Base-by-base conservation (phyloP, 2,113 vertebrate genomes). In the Helogale parvula region DNA sequence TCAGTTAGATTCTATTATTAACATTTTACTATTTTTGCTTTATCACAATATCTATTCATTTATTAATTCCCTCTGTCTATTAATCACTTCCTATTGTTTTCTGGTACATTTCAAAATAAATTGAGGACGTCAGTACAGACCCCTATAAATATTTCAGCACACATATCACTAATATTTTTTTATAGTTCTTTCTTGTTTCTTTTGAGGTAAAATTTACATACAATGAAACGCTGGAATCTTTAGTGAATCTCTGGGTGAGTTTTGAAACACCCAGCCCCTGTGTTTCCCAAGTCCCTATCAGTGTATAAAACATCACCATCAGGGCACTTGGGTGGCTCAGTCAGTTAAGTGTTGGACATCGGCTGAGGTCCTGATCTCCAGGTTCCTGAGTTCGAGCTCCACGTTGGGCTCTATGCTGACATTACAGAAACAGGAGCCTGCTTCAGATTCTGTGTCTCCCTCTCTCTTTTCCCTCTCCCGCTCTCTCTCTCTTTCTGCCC, bases 11-110 rank as follows among this genome's bases (percentile, higher is more conserved):
- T 72, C 41, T 79, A n/a, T 47, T 45, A n/a, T 68, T 93, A 68
- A 80, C 21, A 68, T 80, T 87, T 93, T 91, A 74, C 80, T 92
- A 16, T 88, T 95, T n/a, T 95, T 90, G 33, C 33, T 82, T 91
- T 74, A 25, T 88, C 57, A 47, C 4, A 33, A 47, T 63, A 68
- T 52, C 6, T 82, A 16, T 50, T 85, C n/a, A 63, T 45, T 33
- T 95, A 31, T 86, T 94, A 47, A 94, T 96, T 95, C 60, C 23
- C 15, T 77, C 10, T 83, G 25, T 76, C 57, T 31, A 91, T 52
- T 25, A 29, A 92, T 76, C 33, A 86, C 16, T 72, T 16, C 35
- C 47, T 95, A 35, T 79, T 95, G 57, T 54, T 54, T 54, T 96
- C 47, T 50, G 81, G 74, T 69, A 81, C 11, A 69, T 92, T 87